These are phyloP conservation scores for Myotis planiceps DNA, from an alignment of 2,797 vertebrate genomes.

Conservation along the genomic window DNA sequence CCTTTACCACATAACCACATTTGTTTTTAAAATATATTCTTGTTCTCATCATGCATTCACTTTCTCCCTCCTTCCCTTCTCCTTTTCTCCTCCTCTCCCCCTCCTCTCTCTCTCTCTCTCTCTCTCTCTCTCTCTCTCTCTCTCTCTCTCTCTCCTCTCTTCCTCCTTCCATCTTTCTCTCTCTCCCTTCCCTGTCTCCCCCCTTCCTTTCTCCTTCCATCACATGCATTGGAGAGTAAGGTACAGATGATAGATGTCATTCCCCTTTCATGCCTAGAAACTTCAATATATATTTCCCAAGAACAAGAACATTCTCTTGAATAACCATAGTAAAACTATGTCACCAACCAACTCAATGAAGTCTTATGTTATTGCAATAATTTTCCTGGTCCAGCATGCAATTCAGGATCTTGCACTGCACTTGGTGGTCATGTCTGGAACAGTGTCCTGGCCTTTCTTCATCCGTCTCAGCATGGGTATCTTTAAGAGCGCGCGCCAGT, in stretches of 20 bases:
- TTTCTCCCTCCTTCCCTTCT: neutral
- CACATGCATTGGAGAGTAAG: neutral
- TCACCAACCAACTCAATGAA: neutral
- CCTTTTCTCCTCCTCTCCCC: neutral
- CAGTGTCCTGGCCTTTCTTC: neutral
- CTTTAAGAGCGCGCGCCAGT: neutral
- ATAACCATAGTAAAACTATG: neutral
- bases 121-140: too few species aligned
- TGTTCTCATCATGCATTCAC: neutral
- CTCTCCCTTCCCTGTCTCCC: neutral
- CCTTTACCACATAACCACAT: neutral
- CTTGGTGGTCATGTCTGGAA: neutral
- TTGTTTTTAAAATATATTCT: neutral
- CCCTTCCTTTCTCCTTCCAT: neutral
- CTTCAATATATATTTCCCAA: neutral
- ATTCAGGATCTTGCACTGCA: neutral
- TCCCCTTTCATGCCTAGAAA: neutral
- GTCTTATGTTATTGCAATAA: neutral
- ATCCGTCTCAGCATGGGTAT: neutral
- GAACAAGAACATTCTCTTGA: neutral
- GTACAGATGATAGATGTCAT: neutral
- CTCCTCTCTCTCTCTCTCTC: too few species aligned
- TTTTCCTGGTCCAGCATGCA: neutral
- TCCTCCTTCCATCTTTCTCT: too few species aligned
- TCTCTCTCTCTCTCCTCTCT: neutral